Base-by-base conservation (phyloP, 2,797 vertebrate genomes). In the Pitangus sulphuratus region DNA sequence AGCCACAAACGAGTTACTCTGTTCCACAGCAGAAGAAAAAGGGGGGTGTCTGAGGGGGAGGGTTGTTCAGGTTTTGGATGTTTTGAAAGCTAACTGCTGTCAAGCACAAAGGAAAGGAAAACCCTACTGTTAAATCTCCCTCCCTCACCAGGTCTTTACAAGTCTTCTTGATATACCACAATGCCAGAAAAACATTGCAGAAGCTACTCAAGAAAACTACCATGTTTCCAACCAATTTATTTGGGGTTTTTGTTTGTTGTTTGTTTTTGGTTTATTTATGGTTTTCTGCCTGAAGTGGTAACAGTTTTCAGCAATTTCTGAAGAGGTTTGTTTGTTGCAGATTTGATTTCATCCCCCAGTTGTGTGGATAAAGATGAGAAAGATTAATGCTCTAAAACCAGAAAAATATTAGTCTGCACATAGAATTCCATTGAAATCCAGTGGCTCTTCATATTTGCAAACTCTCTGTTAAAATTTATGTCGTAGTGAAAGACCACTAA, bases 151-250 rank as follows among this genome's bases (percentile, higher is more conserved):
- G 28, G 42, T 18, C n/a, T 50, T 64, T 15, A 21, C 17, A 56
- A 40, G 14, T 24, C 16, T 70, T 64, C 31, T 8, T 2, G 3
- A 39, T 13, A 24, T 1, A 60, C 15, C 45, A 65, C n/a, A 89
- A 58, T 1, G 9, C 24, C 22, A 71, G 57, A 35, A 62, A 70
- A 66, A 14, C 5, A 57, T 35, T 0, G 0, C 9, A 25, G 33
- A 53, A 76, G 19, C 26, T 2, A 24, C 44, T 44, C 20, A 22
- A 42, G 61, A 31, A 31, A 62, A 62, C 40, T 8, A 8, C 6
- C 10, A 44, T 16, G 17, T 37, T 72, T 54, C 51, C 30, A 65
- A 48, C 2, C 19, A 5, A 13, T 15, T 19, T 15, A 17, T 16
- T 25, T 25, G 11, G 20, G 44, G 40, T 8, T 42, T 42, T 42